Evolutionary conservation across 2,888 invertebrate genomes (phyloP).

Genomic region (Exocentrus adspersus): DNA sequence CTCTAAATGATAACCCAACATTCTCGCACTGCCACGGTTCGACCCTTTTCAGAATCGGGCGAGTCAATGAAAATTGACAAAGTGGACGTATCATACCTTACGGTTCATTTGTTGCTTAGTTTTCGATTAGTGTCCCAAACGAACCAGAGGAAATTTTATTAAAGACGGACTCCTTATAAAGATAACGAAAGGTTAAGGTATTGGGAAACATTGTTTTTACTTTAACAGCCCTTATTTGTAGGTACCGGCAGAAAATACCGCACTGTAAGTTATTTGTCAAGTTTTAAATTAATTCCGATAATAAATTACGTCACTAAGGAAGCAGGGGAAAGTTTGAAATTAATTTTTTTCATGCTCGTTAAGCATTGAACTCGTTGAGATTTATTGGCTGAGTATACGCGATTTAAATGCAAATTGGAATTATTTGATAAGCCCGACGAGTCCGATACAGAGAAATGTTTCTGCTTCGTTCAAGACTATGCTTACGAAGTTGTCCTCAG

Average conservation of each 20-base stretch:
- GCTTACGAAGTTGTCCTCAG: background rate
- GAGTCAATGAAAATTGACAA: background rate
- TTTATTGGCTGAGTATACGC: conserved; percentile 26
- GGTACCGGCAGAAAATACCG: background rate
- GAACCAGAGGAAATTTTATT: background rate
- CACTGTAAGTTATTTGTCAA: background rate
- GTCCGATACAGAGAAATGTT: too few relatives aligned
- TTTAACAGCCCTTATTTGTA: background rate
- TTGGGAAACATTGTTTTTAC: background rate
- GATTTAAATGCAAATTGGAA: conserved; percentile 34
- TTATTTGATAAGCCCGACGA: background rate
- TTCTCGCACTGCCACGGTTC: background rate
- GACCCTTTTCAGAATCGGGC: background rate
- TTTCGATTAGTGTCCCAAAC: background rate
- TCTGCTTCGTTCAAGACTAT: too few relatives aligned
- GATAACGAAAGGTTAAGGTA: too few relatives aligned
- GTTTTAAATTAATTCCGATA: background rate
- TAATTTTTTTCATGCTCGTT: conserved; percentile 11
- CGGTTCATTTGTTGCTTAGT: background rate
- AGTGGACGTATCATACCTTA: background rate
- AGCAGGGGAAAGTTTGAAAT: conserved; percentile 9
- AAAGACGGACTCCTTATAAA: background rate
- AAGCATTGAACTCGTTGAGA: conserved; percentile 19
- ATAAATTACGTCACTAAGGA: background rate
- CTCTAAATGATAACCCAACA: background rate